Percentiles rank a stretch among this genome's conserved stretches.
phyloP scores from a whole-genome alignment of 2,888 invertebrate genomes.

The Dermolepida albohirtum region DNA sequence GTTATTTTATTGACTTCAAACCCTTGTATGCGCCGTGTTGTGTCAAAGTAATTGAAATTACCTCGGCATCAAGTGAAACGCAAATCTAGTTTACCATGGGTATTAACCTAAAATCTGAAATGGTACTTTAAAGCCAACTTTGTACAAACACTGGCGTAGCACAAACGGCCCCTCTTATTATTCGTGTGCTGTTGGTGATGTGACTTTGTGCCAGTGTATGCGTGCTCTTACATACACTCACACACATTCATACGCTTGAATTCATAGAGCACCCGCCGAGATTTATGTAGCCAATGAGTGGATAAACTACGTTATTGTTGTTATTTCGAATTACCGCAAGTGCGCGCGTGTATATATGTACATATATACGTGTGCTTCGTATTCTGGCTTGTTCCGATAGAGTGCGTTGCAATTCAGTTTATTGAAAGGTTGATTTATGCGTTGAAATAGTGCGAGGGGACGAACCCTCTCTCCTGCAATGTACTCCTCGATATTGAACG shows the following conservation, averaged over 20 bases:
- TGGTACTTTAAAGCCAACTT: conserved; percentile 21
- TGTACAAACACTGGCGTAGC: background rate
- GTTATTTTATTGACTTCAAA: conserved; percentile 31
- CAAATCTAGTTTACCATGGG: conserved; percentile 33
- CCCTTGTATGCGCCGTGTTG: conserved; percentile 14
- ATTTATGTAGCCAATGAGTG: conserved; percentile 32
- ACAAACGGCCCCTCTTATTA: background rate
- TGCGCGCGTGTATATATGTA: background rate
- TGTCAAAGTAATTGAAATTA: conserved; percentile 37
- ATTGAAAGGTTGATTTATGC: conserved; percentile 22
- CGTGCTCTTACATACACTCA: background rate
- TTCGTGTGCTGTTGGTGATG: background rate
- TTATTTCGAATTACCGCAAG: conserved; percentile 21
- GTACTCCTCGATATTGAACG: too few species aligned
- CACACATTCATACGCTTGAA: background rate
- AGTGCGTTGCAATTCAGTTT: conserved; percentile 9
- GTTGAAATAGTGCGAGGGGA: background rate
- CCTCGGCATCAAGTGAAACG: conserved; percentile 33
- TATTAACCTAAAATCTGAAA: conserved; percentile 34
- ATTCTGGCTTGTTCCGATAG: background rate
- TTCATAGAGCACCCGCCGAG: conserved; percentile 19
- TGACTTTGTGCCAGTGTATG: background rate
- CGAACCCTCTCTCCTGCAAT: too few species aligned
- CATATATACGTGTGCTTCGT: too few species aligned
- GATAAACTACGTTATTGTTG: conserved; percentile 33